Conservation (phyloP, 1,140 invertebrate genomes). For the Sitodiplosis mosellana region DNA sequence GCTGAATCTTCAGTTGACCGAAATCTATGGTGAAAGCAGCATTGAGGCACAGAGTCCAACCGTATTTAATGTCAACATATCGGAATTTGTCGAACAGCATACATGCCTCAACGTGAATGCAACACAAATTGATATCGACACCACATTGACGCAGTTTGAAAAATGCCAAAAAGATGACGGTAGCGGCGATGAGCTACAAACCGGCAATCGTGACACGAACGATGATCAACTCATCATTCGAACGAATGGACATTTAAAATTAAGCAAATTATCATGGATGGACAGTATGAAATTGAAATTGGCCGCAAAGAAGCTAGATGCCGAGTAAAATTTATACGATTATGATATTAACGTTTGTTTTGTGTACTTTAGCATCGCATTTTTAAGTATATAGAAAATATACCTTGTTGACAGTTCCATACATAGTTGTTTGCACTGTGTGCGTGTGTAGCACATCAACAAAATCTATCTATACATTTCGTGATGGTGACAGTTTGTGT, state of each 20-base stretch:
- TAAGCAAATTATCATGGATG: slow-evolving; percentile 20
- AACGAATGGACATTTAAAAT: slow-evolving; percentile 10
- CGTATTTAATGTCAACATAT: slow-evolving; percentile 17
- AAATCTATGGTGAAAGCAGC: slow-evolving; percentile 13
- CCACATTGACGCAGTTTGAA: slow-evolving; percentile 3
- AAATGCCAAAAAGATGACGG: slow-evolving; percentile 5
- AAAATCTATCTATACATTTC: too few relatives aligned
- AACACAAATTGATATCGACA: slow-evolving; percentile 10
- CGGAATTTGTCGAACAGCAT: slow-evolving; percentile 16
- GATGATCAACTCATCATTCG: slow-evolving; percentile 8
- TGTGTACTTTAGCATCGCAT: too few relatives aligned
- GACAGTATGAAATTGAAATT: slow-evolving; percentile 10
- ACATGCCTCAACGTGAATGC: slow-evolving; percentile 12
- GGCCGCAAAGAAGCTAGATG: neutral
- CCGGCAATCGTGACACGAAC: slow-evolving; percentile 4
- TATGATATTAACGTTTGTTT: too few relatives aligned
- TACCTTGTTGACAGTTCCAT: too few relatives aligned
- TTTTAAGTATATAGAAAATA: too few relatives aligned
- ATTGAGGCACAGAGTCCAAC: slow-evolving; percentile 11
- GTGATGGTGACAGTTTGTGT: too few relatives aligned
- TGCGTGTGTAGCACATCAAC: too few relatives aligned
- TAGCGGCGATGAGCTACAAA: slow-evolving; percentile 3
- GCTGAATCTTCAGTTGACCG: slow-evolving; percentile 19
- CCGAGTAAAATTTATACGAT: neutral
- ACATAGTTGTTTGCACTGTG: too few relatives aligned